These are phyloP conservation scores for Lagocephalus sceleratus DNA, from an alignment of 2,797 vertebrate genomes.

Conservation along the genomic window DNA sequence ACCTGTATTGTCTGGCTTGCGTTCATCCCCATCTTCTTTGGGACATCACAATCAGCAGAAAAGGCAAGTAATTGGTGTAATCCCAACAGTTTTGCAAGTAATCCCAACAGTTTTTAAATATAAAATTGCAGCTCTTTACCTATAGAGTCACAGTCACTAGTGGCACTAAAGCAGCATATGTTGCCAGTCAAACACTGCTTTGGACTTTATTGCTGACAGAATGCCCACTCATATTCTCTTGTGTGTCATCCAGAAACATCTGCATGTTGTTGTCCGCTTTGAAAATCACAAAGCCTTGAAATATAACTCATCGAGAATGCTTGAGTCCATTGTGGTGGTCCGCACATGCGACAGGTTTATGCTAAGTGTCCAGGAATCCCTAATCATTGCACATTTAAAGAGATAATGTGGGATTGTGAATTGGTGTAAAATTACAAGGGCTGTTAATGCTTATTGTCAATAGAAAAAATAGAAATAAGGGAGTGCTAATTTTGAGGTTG, in stretches of 20 bases:
- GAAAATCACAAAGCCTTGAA: conserved; percentile 44
- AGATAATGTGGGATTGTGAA: conserved; percentile 25
- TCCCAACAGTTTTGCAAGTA: neutral
- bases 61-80: conserved; percentile 76
- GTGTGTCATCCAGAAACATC: too few species aligned
- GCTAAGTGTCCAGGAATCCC: conserved; percentile 13
- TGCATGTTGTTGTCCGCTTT: conserved; percentile 31
- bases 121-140: neutral
- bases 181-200: conserved; percentile 2
- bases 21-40: conserved; percentile 98
- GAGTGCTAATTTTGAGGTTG: conserved; percentile 5
- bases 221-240: conserved; percentile 31
- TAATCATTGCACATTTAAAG: conserved; percentile 33
- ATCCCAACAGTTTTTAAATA: neutral
- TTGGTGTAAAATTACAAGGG: conserved; percentile 27
- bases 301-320: conserved; percentile 34
- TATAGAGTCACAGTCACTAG: neutral
- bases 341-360: conserved; percentile 18
- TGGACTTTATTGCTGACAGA: conserved; percentile 34
- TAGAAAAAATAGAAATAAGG: conserved; percentile 37
- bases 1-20: conserved; percentile 97
- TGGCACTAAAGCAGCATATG: conserved; percentile 13
- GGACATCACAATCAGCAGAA: conserved; percentile 93
- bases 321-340: conserved; percentile 35
- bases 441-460: conserved; percentile 33